These are phyloP conservation scores for Watsonalla cultraria DNA, from an alignment of 2,888 invertebrate genomes.

Conservation along the genomic window DNA sequence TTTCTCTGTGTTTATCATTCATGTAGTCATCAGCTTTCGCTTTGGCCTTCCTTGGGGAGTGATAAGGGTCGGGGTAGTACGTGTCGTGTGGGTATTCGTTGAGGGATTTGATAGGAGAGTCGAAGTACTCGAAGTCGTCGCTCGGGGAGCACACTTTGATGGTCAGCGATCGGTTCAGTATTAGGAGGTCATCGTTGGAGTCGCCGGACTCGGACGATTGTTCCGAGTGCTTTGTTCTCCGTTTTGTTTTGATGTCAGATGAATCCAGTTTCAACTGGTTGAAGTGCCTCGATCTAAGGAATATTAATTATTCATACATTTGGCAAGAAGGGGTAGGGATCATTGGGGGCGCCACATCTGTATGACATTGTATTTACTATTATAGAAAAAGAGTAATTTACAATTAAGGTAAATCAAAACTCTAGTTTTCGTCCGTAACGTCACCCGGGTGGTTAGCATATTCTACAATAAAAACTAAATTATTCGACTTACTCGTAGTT, in stretches of 20 bases:
- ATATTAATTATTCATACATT: not conserved
- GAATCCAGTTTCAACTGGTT: constrained; percentile 37
- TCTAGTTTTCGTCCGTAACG: no score
- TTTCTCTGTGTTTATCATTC: constrained; percentile 69
- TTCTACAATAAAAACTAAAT: no score
- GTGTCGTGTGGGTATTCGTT: constrained; percentile 56
- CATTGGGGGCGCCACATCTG: no score
- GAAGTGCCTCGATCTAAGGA: constrained; percentile 40
- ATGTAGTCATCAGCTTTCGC: constrained; percentile 74
- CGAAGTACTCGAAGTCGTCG: constrained; percentile 81
- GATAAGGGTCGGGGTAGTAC: constrained; percentile 46
- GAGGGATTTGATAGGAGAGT: constrained; percentile 58
- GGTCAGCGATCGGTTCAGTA: constrained; percentile 70
- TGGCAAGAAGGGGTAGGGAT: no score
- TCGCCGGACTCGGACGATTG: constrained; percentile 67
- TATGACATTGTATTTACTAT: no score
- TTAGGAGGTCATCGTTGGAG: constrained; percentile 71
- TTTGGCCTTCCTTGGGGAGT: constrained; percentile 56
- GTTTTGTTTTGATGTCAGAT: constrained; percentile 35
- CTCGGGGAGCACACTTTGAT: constrained; percentile 77
- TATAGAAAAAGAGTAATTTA: no score
- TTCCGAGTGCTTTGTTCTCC: constrained; percentile 36
- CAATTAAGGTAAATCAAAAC: no score
- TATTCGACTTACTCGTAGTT: no score
- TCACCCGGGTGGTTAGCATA: no score